A percentile compares a stretch with the other conserved stretches of the same genome.
Conservation (phyloP, 2,888 invertebrate species). For the Hedya salicella region DNA sequence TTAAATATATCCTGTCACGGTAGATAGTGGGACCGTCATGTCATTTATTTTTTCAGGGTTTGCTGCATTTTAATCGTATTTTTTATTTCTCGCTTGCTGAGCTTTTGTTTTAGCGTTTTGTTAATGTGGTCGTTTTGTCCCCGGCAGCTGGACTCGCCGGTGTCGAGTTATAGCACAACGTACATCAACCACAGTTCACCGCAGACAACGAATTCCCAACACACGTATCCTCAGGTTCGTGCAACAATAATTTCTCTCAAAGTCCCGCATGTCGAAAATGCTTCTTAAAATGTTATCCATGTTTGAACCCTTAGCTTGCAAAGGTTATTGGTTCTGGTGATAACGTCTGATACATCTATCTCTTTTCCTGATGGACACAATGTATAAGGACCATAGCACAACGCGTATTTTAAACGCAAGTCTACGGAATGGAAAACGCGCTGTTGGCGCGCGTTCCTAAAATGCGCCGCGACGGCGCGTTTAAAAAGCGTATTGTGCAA, state of each 20-base stretch:
- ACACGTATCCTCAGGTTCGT: constrained; percentile 75
- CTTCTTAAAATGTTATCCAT: too few species aligned
- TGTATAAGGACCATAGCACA: too few species aligned
- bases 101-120: constrained; percentile 15
- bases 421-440: too few species aligned
- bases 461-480: too few species aligned
- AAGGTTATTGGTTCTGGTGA: not conserved
- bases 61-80: constrained; percentile 53
- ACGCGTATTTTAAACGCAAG: too few species aligned
- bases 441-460: too few species aligned
- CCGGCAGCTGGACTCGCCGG: constrained; percentile 75
- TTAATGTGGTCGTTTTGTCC: constrained; percentile 48
- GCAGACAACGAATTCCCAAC: constrained; percentile 75
- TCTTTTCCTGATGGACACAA: too few species aligned
- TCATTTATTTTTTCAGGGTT: constrained; percentile 57
- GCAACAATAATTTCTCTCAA: too few species aligned
- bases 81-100: constrained; percentile 55
- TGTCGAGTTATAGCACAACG: constrained; percentile 73
- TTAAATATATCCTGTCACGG: constrained; percentile 35
- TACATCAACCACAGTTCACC: constrained; percentile 80
- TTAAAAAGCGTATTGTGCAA: too few species aligned
- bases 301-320: too few species aligned
- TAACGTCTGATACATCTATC: too few species aligned
- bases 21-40: constrained; percentile 48
- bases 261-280: too few species aligned